A percentile compares a stretch with the other conserved stretches of the same genome.
Conservation (phyloP, 2,888 invertebrate genomes). For the Serrognathus titanus region DNA sequence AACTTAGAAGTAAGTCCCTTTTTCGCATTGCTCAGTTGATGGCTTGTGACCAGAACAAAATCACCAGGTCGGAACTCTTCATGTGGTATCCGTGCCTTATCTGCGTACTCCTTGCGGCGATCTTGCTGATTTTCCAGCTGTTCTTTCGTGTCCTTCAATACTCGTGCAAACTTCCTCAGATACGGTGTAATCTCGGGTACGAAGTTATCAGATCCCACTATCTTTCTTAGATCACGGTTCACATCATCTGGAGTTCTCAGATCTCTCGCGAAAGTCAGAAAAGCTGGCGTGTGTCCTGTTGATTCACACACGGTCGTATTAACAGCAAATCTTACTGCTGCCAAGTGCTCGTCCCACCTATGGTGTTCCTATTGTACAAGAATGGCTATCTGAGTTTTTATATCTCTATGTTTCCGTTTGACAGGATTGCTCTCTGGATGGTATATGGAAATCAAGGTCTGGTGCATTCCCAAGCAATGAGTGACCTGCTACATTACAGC, state of each 20-base stretch:
- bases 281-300: too few species aligned
- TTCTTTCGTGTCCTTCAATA: neutral
- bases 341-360: constrained; percentile 26
- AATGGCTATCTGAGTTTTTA: constrained; percentile 33
- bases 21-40: constrained; percentile 2
- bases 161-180: neutral
- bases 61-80: neutral
- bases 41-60: neutral
- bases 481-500: constrained; percentile 35
- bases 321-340: constrained; percentile 31
- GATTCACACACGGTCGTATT: constrained; percentile 24
- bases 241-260: constrained; percentile 25
- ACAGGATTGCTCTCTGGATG: constrained; percentile 40
- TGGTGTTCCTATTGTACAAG: constrained; percentile 26
- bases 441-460: constrained; percentile 31
- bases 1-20: neutral
- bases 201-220: constrained; percentile 9
- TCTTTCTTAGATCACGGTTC: constrained; percentile 9
- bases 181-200: constrained; percentile 17
- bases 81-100: neutral
- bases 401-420: constrained; percentile 34
- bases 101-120: constrained; percentile 8
- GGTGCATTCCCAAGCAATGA: constrained; percentile 1
- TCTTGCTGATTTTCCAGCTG: constrained; percentile 6
- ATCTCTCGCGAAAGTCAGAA: constrained; percentile 24